Evolutionary conservation across 2,888 invertebrate genomes (phyloP), one percentile per base, ranked within the genome.

Genomic region (Microdon myrmicae): DNA sequence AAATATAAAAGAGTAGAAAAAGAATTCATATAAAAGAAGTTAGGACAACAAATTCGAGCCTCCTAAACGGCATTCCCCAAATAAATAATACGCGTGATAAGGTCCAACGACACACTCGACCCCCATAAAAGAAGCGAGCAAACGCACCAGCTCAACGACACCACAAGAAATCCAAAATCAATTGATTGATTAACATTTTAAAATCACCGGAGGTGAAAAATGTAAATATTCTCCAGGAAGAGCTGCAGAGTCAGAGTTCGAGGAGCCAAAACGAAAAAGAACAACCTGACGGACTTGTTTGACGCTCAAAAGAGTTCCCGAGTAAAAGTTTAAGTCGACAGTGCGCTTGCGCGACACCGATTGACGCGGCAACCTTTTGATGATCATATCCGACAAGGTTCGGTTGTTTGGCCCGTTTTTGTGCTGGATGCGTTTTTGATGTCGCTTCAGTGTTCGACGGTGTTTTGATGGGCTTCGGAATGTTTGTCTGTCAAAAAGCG

Each of bases 151-250:
- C n/a, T 3, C 10, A 12, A 28, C 12, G 3, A 17, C 12, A 26
- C 1, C 17, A 25, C 14, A 1, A 17, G 4, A 17, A 44, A 29
- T 8, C 14, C 26, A 44, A 49, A 48, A 39, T 61, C 56, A 45
- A 56, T 45, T 29, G 56, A 61, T 61, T 61, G 56, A 61, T 61
- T 56, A 61, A 61, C 61, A 56, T 61, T 51, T 61, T 56, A 29
- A 51, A 56, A 45, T 45, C 49, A 49, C 37, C 56, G 56, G 51
- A 55, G 35, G 39, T 58, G 38, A 51, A 51, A 44, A 58, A 58
- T 58, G 51, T 44, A 34, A 58, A 58, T 39, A 56, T 39, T 44
- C 9, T 26, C 48, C 19, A 35, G 25, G 29, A 49, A 32, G 6
- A 19, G 17, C 37, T 19, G 16, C 29, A 17, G 16, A 17, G 12